Evolutionary conservation across 2,888 invertebrate genomes (phyloP).

Genomic region (Acanthoscelides obtectus): DNA sequence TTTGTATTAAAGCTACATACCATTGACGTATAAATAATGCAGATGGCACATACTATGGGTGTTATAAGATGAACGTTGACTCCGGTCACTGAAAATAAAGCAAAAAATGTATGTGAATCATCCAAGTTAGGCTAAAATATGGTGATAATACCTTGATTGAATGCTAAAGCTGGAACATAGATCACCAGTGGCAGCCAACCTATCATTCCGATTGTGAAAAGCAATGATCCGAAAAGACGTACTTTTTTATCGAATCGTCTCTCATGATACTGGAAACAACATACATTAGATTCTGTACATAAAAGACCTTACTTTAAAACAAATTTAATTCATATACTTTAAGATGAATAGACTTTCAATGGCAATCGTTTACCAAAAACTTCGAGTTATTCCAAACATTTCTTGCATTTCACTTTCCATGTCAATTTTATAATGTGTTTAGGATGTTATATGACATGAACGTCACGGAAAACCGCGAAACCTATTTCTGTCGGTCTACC

Average conservation of each 20-base stretch:
- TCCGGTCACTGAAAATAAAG: constrained; percentile 68
- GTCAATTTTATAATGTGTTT: too few relatives aligned
- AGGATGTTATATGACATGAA: too few relatives aligned
- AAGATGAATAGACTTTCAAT: too few relatives aligned
- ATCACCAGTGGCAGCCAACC: constrained; percentile 55
- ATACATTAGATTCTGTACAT: too few relatives aligned
- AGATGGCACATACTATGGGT: constrained; percentile 75
- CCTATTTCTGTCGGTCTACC: too few relatives aligned
- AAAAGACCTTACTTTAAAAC: too few relatives aligned
- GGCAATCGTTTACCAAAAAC: too few relatives aligned
- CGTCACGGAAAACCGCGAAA: too few relatives aligned
- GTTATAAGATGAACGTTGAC: constrained; percentile 76
- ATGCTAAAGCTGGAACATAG: constrained; percentile 33
- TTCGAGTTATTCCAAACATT: too few relatives aligned
- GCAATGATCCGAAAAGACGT: constrained; percentile 26
- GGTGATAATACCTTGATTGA: constrained; percentile 28
- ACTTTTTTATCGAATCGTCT: constrained; percentile 27
- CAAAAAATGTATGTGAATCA: neutral
- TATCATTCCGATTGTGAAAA: constrained; percentile 46
- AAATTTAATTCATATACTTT: too few relatives aligned
- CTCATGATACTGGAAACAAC: constrained; percentile 46
- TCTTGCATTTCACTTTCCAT: too few relatives aligned
- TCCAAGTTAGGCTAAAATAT: neutral
- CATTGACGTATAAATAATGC: constrained; percentile 69
- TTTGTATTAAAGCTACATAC: constrained; percentile 15